Evolutionary conservation across 2,797 vertebrate genomes (phyloP), one percentile per base, ranked within the genome.

Genomic region (Tolypeutes matacus): DNA sequence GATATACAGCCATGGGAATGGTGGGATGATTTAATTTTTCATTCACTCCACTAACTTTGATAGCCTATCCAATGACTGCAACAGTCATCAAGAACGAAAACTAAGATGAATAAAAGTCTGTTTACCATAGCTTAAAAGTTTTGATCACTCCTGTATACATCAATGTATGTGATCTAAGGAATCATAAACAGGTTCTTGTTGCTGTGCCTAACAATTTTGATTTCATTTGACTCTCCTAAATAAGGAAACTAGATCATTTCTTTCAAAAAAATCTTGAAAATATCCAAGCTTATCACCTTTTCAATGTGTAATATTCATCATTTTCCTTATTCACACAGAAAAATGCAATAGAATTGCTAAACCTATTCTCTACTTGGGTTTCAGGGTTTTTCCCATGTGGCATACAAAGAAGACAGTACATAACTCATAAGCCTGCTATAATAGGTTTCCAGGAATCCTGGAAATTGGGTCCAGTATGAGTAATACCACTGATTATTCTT

Each of bases 221-320:
- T 23, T 15, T 89, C 42, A 84, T 67, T 94, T 29, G 18, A 77
- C 82, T 75, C 83, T 83, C 46, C 65, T 91, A 91, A 89, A 73
- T 73, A 78, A 31, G 21, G 65, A 96, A 95, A 89, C n/a, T 77
- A 70, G 27, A 17, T 29, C 42, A 90, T 17, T 84, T 78, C 13
- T 27, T 83, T 39, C 39, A 90, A 93, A 92, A 92, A 39, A 60
- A 89, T 67, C 29, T 81, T 70, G 3, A 8, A 91, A 89, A 76
- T 81, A 80, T 49, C 20, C 14, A 78, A 75, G 11, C 10, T 42
- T 65, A 77, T 69, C 42, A 76, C 14, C 25, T 76, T 39, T 81
- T 73, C 14, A 53, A 46, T n/a, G 23, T 60, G 39, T 25, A 49
- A 67, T 7, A 69, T 53, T 96, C 51, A 91, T 18, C 17, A 10